A percentile compares a stretch with the other conserved stretches of the same genome.
Evolutionary conservation across 92 coral and sea anemone species (phyloP).

Genomic region (Bergia sp.): DNA sequence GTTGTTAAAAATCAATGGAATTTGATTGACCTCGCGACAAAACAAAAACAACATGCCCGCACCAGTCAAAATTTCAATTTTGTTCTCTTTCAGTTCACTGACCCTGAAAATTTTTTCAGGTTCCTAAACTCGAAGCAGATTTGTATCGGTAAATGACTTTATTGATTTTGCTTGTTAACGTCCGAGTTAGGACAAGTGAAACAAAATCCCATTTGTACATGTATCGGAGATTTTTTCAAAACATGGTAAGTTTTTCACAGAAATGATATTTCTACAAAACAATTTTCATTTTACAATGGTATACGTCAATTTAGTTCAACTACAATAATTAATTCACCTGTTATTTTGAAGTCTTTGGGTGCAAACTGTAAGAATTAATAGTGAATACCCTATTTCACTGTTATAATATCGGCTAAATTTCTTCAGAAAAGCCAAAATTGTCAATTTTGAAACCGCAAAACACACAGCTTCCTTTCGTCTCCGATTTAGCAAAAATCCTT

Average conservation of each 20-base stretch:
- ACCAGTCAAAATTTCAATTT: not conserved
- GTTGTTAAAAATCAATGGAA: not conserved
- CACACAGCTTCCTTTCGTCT: not conserved
- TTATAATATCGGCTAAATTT: not conserved
- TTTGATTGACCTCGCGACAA: conserved; percentile 1
- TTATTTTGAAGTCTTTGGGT: not conserved
- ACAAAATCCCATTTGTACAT: not conserved
- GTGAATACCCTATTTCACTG: not conserved
- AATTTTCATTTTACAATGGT: not conserved
- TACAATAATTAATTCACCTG: conserved; percentile 38
- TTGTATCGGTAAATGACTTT: not conserved
- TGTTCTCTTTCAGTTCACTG: conserved; percentile 27
- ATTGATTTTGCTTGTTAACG: not conserved
- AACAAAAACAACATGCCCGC: conserved; percentile 9
- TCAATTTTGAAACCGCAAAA: not conserved
- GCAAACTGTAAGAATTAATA: conserved; percentile 2
- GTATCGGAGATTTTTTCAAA: not conserved
- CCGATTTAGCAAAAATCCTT: not conserved
- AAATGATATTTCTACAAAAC: not conserved
- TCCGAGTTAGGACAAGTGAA: not conserved
- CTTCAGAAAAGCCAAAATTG: not conserved
- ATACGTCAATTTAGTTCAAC: conserved; percentile 20
- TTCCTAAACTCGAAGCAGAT: not conserved
- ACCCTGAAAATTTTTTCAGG: conserved; percentile 41
- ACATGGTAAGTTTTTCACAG: not conserved